Evolutionary conservation across 1,140 invertebrate genomes (phyloP).

Genomic region (Drosophila carrolli): DNA sequence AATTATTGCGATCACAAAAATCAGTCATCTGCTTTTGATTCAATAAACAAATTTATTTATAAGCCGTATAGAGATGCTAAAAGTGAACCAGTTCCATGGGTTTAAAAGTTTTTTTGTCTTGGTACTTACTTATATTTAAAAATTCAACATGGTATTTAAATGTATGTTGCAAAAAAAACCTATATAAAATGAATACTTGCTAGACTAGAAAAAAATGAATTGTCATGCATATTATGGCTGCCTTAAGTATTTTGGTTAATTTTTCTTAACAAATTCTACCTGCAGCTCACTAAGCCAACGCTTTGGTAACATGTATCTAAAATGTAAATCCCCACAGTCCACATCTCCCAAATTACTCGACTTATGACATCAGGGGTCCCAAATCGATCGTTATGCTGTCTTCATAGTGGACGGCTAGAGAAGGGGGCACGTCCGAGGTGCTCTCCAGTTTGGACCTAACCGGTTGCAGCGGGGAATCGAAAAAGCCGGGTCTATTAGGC

Average conservation of each 20-base stretch:
- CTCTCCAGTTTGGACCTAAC: constrained; percentile 20
- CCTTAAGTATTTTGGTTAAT: too few species aligned
- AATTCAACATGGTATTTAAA: too few species aligned
- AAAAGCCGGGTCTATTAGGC: constrained; percentile 1
- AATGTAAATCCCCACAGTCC: background rate
- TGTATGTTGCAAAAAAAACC: too few species aligned
- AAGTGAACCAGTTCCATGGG: constrained; percentile 17
- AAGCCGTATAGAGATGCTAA: constrained; percentile 9
- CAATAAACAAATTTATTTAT: constrained; percentile 6
- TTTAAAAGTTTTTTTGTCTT: background rate
- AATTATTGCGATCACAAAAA: constrained; percentile 28
- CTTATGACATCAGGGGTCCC: constrained; percentile 27
- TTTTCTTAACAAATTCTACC: background rate
- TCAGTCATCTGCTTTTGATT: constrained; percentile 24
- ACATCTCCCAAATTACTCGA: background rate
- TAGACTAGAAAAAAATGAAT: too few species aligned
- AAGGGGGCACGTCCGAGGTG: constrained; percentile 23
- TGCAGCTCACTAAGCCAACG: background rate
- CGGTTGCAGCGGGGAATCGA: constrained; percentile 34
- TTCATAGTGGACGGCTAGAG: background rate
- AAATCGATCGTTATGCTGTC: constrained; percentile 9
- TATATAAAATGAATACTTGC: too few species aligned
- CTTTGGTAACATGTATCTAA: background rate
- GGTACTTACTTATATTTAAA: too few species aligned
- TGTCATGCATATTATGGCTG: too few species aligned